A percentile compares a stretch with the other conserved stretches of the same genome.
These are phyloP conservation scores for Pachypsylla venusta DNA, from an alignment of 1,140 invertebrate species.

Conservation along the genomic window DNA sequence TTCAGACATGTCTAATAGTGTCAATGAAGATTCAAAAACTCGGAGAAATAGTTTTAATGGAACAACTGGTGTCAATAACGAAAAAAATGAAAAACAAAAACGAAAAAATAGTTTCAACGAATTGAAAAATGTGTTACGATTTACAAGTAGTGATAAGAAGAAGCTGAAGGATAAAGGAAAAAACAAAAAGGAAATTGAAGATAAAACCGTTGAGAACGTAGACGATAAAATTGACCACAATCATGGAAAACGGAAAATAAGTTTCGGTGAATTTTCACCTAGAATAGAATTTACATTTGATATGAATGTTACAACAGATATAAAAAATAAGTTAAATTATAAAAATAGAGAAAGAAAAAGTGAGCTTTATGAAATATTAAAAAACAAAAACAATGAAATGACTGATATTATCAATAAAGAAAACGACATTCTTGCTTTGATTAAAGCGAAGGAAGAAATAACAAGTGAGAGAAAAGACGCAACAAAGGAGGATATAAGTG, in stretches of 20 bases:
- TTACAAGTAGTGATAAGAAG: neutral
- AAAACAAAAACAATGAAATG: constrained; percentile 5
- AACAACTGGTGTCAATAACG: neutral
- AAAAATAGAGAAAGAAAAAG: constrained; percentile 1
- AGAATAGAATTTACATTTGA: constrained; percentile 8
- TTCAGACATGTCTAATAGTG: neutral
- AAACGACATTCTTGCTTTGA: neutral
- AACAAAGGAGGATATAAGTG: no score
- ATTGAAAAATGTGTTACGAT: neutral
- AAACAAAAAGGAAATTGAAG: neutral
- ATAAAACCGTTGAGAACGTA: neutral
- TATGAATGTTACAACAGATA: constrained; percentile 4
- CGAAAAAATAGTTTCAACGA: constrained; percentile 5
- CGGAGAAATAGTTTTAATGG: constrained; percentile 1
- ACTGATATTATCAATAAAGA: constrained; percentile 5
- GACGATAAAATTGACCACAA: neutral
- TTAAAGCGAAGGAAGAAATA: constrained; percentile 2
- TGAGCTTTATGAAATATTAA: constrained; percentile 2
- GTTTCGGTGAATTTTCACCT: neutral
- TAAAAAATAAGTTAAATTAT: neutral
- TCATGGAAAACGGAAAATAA: neutral
- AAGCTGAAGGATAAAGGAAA: neutral
- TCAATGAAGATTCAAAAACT: neutral
- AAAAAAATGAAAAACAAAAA: constrained; percentile 4
- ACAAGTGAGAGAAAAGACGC: neutral